Evolutionary conservation across 2,888 invertebrate genomes (phyloP).

Genomic region (Cheilosia grossa): DNA sequence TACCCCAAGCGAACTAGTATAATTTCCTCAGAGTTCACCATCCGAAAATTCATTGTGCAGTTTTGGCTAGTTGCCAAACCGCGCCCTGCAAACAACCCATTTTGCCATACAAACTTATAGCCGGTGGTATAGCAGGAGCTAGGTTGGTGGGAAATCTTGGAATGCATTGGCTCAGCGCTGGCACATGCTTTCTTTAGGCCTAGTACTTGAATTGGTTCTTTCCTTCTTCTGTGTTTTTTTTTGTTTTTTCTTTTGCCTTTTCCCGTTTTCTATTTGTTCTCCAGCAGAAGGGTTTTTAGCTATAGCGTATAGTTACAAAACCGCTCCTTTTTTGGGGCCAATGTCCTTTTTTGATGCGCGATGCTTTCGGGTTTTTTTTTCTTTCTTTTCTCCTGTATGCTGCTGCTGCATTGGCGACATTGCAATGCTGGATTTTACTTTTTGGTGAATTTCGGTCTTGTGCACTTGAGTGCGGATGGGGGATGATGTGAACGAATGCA

Average conservation of each 20-base stretch:
- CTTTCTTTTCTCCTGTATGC: slow-evolving; percentile 8
- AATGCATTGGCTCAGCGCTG: slow-evolving; percentile 70
- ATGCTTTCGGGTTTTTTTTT: slow-evolving; percentile 34
- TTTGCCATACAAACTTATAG: slow-evolving; percentile 70
- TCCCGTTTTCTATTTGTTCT: slow-evolving; percentile 38
- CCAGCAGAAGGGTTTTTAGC: slow-evolving; percentile 36
- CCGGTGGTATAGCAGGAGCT: slow-evolving; percentile 45
- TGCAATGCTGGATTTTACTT: slow-evolving; percentile 42
- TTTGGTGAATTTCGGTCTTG: slow-evolving; percentile 21
- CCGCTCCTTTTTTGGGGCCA: slow-evolving; percentile 73
- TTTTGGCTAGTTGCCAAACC: slow-evolving; percentile 74
- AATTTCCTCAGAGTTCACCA: slow-evolving; percentile 52
- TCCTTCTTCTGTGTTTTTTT: slow-evolving; percentile 12
- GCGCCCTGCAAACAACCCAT: slow-evolving; percentile 74
- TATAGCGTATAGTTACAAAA: slow-evolving; percentile 41
- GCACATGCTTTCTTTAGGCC: slow-evolving; percentile 75
- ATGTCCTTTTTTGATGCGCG: slow-evolving; percentile 70
- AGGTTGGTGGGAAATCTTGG: slow-evolving; percentile 66
- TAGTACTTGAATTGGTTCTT: slow-evolving; percentile 51
- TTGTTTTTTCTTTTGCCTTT: slow-evolving; percentile 2
- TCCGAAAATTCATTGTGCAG: slow-evolving; percentile 69
- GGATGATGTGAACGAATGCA: slow-evolving; percentile 47
- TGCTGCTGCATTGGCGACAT: slow-evolving; percentile 52
- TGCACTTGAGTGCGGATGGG: background rate
- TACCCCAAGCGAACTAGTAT: slow-evolving; percentile 66